These are phyloP conservation scores for Gopherus evgoodei DNA, from an alignment of 2,113 vertebrate genomes.

Conservation along the genomic window DNA sequence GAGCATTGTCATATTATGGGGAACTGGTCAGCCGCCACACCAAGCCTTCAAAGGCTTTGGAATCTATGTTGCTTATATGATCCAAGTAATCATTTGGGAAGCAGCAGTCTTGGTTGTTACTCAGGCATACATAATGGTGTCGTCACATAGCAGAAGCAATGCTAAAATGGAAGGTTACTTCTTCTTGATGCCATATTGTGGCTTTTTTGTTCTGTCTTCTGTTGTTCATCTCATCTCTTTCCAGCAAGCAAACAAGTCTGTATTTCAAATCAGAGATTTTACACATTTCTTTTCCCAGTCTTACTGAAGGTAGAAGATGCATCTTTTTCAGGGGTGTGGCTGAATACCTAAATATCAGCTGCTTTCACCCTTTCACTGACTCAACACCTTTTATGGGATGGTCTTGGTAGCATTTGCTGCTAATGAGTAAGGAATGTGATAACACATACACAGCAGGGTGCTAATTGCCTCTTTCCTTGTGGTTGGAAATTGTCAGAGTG, in stretches of 20 bases:
- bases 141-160: conserved; percentile 13
- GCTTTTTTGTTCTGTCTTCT: not conserved
- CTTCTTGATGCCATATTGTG: not conserved
- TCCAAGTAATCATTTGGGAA: not conserved
- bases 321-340: not conserved
- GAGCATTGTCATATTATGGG: not conserved
- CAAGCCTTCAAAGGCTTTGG: not conserved
- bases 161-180: not conserved
- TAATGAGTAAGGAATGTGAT: not conserved
- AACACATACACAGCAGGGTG: not conserved
- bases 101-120: conserved; percentile 7
- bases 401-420: not conserved
- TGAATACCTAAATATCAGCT: not conserved
- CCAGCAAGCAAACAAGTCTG: not conserved
- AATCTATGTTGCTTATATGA: not conserved
- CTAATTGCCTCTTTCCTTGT: not conserved
- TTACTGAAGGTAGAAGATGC: not conserved
- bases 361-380: not conserved
- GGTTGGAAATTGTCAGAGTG: not conserved
- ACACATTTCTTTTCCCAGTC: not conserved
- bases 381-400: not conserved
- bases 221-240: too few species aligned
- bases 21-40: not conserved
- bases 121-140: not conserved
- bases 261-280: not conserved